Percentiles rank a stretch among this genome's conserved stretches.
Evolutionary conservation across 2,797 vertebrate genomes (phyloP).

Genomic region (Sebastes matsubarae): DNA sequence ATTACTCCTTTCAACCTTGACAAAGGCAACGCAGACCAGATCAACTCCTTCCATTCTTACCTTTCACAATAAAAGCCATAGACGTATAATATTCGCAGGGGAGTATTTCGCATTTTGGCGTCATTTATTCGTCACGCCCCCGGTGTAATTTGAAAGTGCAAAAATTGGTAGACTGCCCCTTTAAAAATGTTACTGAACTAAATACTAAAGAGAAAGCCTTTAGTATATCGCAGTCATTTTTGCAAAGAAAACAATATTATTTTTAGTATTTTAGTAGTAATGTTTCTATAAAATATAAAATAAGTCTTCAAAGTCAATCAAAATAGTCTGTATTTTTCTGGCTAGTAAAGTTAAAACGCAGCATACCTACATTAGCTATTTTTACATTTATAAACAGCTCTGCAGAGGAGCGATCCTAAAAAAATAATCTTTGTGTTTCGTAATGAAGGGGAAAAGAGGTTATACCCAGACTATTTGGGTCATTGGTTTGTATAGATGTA

Average conservation of each 20-base stretch:
- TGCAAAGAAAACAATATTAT: background rate
- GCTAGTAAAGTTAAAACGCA: background rate
- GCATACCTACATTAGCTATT: background rate
- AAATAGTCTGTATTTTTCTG: background rate
- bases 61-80: no score
- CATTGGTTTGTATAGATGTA: conserved; percentile 17
- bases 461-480: conserved; percentile 11
- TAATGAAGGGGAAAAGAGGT: conserved; percentile 8
- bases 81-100: no score
- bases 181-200: background rate
- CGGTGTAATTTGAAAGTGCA: background rate
- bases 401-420: background rate
- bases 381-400: background rate
- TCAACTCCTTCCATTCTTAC: no score
- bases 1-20: no score
- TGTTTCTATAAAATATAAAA: background rate
- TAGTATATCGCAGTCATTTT: background rate
- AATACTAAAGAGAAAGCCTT: no score
- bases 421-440: background rate
- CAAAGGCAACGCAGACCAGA: no score
- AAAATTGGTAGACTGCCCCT: background rate
- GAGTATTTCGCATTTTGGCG: no score
- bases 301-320: background rate
- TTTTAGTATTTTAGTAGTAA: background rate
- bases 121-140: background rate